These are phyloP conservation scores for Steinernema scapterisci DNA, from an alignment of 2,888 invertebrate species.

Conservation along the genomic window DNA sequence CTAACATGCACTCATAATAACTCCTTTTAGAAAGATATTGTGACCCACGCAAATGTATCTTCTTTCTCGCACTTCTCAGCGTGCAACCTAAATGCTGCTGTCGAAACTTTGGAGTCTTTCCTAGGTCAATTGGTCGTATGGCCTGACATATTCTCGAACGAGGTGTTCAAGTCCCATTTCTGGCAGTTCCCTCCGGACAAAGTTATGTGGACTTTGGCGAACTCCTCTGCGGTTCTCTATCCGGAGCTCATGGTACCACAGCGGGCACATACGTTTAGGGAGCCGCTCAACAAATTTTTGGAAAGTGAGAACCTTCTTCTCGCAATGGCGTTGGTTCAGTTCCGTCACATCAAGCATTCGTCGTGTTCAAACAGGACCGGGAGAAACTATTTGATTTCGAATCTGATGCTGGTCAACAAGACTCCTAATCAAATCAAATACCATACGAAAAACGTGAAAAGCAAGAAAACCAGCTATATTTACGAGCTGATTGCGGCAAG, in stretches of 20 bases:
- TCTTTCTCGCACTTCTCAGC: constrained; percentile 1
- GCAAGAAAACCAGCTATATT: neutral
- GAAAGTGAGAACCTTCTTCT: constrained; percentile 13
- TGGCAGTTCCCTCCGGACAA: constrained; percentile 21
- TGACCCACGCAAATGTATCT: neutral
- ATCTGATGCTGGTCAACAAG: neutral
- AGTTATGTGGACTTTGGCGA: constrained; percentile 26
- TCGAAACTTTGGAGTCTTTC: neutral
- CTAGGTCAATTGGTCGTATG: neutral
- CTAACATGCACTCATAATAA: neutral
- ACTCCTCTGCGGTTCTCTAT: neutral
- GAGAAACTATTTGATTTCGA: neutral
- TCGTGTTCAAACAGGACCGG: constrained; percentile 13
- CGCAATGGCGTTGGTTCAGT: constrained; percentile 1
- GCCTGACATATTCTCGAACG: constrained; percentile 27
- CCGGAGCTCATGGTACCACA: neutral
- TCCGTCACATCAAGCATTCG: constrained; percentile 8
- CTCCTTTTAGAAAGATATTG: neutral
- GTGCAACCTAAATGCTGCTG: neutral
- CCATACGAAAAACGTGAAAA: neutral
- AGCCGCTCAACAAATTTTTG: constrained; percentile 5
- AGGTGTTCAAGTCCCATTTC: constrained; percentile 18
- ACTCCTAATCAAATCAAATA: constrained; percentile 18
- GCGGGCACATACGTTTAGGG: neutral
- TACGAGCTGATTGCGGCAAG: constrained; percentile 16